Base-by-base conservation (phyloP, 2,888 invertebrate species). In the Parasteatoda lunata region DNA sequence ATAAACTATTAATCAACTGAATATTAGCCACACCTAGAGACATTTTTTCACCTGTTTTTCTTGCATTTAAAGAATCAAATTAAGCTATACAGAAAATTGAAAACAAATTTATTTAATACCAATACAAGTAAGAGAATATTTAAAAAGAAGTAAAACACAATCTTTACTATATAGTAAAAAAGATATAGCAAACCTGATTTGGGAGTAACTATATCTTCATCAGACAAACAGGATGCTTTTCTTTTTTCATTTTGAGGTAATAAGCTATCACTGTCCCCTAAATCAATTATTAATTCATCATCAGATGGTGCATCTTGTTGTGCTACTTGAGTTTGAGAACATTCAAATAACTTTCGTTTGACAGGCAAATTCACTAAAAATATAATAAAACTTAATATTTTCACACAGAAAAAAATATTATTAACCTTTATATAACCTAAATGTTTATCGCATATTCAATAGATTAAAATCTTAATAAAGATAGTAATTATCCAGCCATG, bases 141-240 rank as follows among this genome's bases (percentile, higher is more conserved):
- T 59, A 13, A 13, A 54, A 5, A 59, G n/a, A n/a, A 59, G 59
- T 13, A 59, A n/a, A 13, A 59, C 4, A 13, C 4, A 9, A 54
- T 3, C n/a, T 59, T 59, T 4, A 59, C 9, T 13, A 13, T 13
- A 4, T 8, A 7, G 5, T 59, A 59, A 59, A 59, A 59, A 59
- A 54, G 3, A 48, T 48, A 47, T 47, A 70, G 45, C 68, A 68
- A 68, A 77, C 77, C 77, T 69, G 66, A n/a, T 5, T 52, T 30
- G 15, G 8, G 45, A 30, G 15, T n/a, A 59, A 59, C 70, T 59
- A 15, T 4, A 7, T 69, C 65, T 49, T 69, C 64, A 79, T 78
- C 84, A 68, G 69, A 84, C 59, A 78, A 49, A 30, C 73, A 66
- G 30, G 69, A 69, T 13, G 65, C 8, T 54, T 73, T 84, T 69